Evolutionary conservation across 2,888 invertebrate genomes (phyloP), one percentile per base, ranked within the genome.

Genomic region (Eristalis intricaria): DNA sequence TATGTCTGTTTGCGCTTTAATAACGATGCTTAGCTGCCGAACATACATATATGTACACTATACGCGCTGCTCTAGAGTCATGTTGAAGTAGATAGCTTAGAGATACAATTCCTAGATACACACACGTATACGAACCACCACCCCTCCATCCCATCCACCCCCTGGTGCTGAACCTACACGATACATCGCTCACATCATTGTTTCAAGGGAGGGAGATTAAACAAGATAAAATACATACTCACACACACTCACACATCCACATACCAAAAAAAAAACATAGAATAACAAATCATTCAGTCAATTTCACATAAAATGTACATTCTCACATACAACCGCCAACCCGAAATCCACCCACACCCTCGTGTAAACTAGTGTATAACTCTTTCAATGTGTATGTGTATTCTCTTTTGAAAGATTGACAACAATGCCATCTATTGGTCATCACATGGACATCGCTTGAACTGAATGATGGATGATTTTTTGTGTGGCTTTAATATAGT

Each of bases 401-500:
- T 86, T 86, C 75, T 86, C 86, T 86, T 86, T 86, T 83, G 70
- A 83, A 87, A 87, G 87, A 84, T 84, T 80, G 76, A 83, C 79
- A 84, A 87, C 87, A 87, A 84, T 80, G 79, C 84, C 87, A 87
- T 87, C 87, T 87, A 87, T 87, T 76, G 87, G 87, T 79, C 87
- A 84, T 87, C 84, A 87, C 84, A 87, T 84, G 87, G 87, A 87
- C 84, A 84, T 79, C 84, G 79, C 87, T 87, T 84, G 76, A 83
- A 84, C 79, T 87, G 87, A 87, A 87, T 87, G 84, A 87, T 80
- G 84, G 87, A 84, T 87, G 84, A 87, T 79, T 75, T 61, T 80
- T 87, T 84, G 87, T 87, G 87, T 87, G 83, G 84, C 79, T 86
- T 82, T 64, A 76, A 77, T 35, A 85, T 82, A 79, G 77, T 86